A percentile compares a stretch with the other conserved stretches of the same genome.
phyloP scores from a whole-genome alignment of 2,888 invertebrate genomes.

The Caenorhabditis sp. region DNA sequence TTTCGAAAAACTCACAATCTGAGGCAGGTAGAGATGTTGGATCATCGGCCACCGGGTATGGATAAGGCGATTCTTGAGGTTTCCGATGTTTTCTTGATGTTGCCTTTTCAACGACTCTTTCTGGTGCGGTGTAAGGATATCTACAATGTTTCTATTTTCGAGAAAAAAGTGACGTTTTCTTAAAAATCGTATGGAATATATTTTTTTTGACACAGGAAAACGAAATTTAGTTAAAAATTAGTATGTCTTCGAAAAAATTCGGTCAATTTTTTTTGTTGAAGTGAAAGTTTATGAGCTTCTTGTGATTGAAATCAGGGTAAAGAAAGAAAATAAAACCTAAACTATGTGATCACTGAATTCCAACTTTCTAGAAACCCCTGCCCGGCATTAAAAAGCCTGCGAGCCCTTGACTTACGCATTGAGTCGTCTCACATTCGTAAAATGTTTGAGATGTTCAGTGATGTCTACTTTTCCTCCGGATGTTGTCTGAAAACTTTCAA shows the following conservation, averaged over 20 bases:
- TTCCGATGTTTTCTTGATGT: slow-evolving; percentile 31
- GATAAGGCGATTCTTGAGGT: slow-evolving; percentile 11
- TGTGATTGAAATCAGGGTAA: too few relatives aligned
- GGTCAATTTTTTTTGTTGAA: too few relatives aligned
- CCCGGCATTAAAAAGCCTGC: too few relatives aligned
- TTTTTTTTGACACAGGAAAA: too few relatives aligned
- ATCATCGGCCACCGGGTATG: slow-evolving; percentile 9
- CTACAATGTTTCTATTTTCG: slow-evolving; percentile 9
- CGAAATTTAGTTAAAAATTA: too few relatives aligned
- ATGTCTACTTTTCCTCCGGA: slow-evolving; percentile 34
- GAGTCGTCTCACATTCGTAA: slow-evolving; percentile 22
- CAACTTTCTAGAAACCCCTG: too few relatives aligned
- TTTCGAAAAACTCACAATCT: slow-evolving; percentile 23
- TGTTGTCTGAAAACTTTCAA: slow-evolving; percentile 13
- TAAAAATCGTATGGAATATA: too few relatives aligned
- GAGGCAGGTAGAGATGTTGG: slow-evolving; percentile 8
- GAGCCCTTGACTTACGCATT: slow-evolving; percentile 30
- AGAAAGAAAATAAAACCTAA: too few relatives aligned
- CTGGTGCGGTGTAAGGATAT: slow-evolving; percentile 52
- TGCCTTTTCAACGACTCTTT: slow-evolving; percentile 48
- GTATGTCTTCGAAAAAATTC: too few relatives aligned
- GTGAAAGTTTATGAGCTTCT: too few relatives aligned
- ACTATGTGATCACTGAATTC: too few relatives aligned
- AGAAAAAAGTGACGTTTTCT: not conserved
- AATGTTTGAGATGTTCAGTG: slow-evolving; percentile 19